Evolutionary conservation across 2,888 invertebrate genomes (phyloP).

Genomic region (Tolmerus cingulatus): DNA sequence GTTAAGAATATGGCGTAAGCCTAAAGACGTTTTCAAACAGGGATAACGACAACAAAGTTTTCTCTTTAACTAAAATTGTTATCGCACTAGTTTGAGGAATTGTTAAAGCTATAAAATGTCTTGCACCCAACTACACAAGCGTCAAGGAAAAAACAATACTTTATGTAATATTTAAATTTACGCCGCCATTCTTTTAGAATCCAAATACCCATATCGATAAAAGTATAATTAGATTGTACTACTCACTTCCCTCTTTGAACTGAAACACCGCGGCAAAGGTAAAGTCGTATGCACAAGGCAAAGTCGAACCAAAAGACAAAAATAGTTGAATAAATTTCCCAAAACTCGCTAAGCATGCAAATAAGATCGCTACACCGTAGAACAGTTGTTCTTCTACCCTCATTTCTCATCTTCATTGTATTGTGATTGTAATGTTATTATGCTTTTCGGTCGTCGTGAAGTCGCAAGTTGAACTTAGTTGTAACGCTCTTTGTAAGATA

Average conservation of each 20-base stretch:
- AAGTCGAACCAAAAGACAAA: not conserved
- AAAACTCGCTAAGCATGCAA: not conserved
- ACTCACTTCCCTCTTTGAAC: not conserved
- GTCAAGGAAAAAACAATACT: not conserved
- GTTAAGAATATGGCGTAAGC: not conserved
- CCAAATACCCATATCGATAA: not conserved
- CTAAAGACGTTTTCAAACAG: not conserved
- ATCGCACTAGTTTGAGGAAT: not conserved
- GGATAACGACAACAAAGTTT: not conserved
- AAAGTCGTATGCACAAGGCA: not conserved
- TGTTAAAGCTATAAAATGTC: not conserved
- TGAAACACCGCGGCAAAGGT: not conserved
- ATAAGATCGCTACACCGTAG: not conserved
- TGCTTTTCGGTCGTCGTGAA: not conserved
- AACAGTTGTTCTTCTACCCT: not conserved
- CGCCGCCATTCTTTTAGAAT: not conserved
- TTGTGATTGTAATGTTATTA: not conserved
- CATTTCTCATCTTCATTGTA: not conserved
- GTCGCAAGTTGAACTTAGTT: not conserved
- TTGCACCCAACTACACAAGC: not conserved
- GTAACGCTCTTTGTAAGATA: not conserved
- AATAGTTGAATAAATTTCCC: not conserved
- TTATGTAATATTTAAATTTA: too few species aligned
- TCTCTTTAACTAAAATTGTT: not conserved
- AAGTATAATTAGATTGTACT: not conserved